These are phyloP conservation scores for Monomorium pharaonis DNA, from an alignment of 1,140 invertebrate species.

Conservation along the genomic window DNA sequence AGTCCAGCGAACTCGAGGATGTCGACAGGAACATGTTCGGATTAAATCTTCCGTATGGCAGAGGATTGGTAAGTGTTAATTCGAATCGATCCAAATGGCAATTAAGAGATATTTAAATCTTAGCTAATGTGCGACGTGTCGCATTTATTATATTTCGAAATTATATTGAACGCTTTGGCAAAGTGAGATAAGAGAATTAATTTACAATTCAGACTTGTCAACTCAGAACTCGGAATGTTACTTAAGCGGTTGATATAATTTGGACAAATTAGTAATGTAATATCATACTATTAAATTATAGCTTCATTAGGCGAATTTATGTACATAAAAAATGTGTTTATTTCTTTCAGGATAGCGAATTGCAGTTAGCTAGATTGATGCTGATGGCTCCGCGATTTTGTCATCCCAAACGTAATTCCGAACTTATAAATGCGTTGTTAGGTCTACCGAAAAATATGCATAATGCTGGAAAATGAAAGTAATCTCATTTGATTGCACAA, in stretches of 20 bases:
- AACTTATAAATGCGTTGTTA: slow-evolving; percentile 90
- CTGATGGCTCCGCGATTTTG: slow-evolving; percentile 73
- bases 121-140: not conserved
- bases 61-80: slow-evolving; percentile 70
- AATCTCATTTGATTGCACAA: slow-evolving; percentile 11
- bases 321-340: slow-evolving; percentile 5
- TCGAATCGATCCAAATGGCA: not conserved
- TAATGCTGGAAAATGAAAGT: slow-evolving; percentile 87
- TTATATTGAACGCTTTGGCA: not conserved
- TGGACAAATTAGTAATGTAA: not conserved
- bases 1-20: slow-evolving; percentile 71
- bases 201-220: not conserved
- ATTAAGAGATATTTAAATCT: not conserved
- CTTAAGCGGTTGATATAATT: not conserved
- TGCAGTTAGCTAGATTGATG: slow-evolving; percentile 75
- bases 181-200: slow-evolving; percentile 10
- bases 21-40: slow-evolving; percentile 66
- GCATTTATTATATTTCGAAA: slow-evolving; percentile 22
- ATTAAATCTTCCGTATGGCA: slow-evolving; percentile 71
- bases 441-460: slow-evolving; percentile 90
- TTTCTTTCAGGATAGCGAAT: slow-evolving; percentile 76
- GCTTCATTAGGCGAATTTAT: not conserved
- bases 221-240: not conserved
- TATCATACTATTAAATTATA: not conserved
- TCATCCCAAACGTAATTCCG: slow-evolving; percentile 88